phyloP scores from a whole-genome alignment of 2,888 invertebrate species.

The Lysandra coridon region DNA sequence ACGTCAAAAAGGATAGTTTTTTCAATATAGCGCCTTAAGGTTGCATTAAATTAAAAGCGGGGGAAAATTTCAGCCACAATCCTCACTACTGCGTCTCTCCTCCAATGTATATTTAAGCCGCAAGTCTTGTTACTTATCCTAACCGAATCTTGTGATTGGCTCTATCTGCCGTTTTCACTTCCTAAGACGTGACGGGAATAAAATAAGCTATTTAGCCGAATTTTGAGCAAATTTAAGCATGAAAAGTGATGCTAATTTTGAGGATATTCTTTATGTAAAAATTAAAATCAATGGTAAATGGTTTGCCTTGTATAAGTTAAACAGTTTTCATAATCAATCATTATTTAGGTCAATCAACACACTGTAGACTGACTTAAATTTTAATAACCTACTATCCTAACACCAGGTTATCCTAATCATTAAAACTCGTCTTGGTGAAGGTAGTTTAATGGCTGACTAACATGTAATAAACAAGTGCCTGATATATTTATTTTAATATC shows the following conservation, averaged over 20 bases:
- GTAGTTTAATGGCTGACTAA: too few relatives aligned
- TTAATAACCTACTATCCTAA: too few relatives aligned
- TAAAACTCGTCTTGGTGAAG: too few relatives aligned
- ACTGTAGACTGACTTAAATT: too few relatives aligned
- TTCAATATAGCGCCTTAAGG: too few relatives aligned
- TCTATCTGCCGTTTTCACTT: neutral
- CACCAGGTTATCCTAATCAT: too few relatives aligned
- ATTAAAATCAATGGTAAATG: neutral
- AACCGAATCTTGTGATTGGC: slow-evolving; percentile 18
- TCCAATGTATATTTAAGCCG: neutral
- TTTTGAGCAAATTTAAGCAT: neutral
- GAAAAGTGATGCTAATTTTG: neutral
- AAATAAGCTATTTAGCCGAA: neutral
- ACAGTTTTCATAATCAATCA: too few relatives aligned
- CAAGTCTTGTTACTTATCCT: slow-evolving; percentile 1
- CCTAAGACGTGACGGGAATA: slow-evolving; percentile 1
- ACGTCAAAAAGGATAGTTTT: too few relatives aligned
- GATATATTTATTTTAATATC: neutral
- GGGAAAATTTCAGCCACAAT: neutral
- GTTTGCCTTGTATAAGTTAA: neutral
- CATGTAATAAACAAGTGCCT: neutral
- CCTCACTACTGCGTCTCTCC: neutral
- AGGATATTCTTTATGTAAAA: neutral
- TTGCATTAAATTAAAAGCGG: too few relatives aligned
- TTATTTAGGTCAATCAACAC: too few relatives aligned